phyloP scores from a whole-genome alignment of 2,888 invertebrate species.

The Archaeoteleia sp. region DNA sequence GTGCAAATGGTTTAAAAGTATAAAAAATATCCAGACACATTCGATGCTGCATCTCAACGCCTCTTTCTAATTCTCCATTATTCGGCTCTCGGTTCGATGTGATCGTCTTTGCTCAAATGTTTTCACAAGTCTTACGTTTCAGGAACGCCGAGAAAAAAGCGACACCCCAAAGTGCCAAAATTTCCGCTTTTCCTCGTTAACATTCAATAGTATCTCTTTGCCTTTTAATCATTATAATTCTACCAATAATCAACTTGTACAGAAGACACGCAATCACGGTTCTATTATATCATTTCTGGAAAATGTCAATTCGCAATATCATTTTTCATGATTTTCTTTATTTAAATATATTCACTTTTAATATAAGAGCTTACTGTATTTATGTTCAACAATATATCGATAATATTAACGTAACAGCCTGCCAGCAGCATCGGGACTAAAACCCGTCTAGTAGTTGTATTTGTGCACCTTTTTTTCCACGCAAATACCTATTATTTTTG shows the following conservation, averaged over 20 bases:
- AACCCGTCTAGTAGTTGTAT: slow-evolving; percentile 42
- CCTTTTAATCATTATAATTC: slow-evolving; percentile 48
- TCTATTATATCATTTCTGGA: slow-evolving; percentile 42
- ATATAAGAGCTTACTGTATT: slow-evolving; percentile 71
- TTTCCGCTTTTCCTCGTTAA: slow-evolving; percentile 54
- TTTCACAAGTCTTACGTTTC: slow-evolving; percentile 4
- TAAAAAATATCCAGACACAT: slow-evolving; percentile 21
- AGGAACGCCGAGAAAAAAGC: no score
- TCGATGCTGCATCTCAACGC: neutral
- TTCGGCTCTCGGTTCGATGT: slow-evolving; percentile 1
- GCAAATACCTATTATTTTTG: slow-evolving; percentile 57
- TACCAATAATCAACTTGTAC: slow-evolving; percentile 67
- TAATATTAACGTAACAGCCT: slow-evolving; percentile 74
- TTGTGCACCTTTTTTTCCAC: slow-evolving; percentile 30
- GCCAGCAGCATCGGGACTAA: slow-evolving; percentile 71
- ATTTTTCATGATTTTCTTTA: slow-evolving; percentile 51
- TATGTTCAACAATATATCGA: slow-evolving; percentile 72
- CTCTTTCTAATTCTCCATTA: slow-evolving; percentile 43
- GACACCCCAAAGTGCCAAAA: no score
- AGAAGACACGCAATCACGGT: slow-evolving; percentile 58
- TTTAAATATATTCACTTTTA: slow-evolving; percentile 59
- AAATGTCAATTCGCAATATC: slow-evolving; percentile 64
- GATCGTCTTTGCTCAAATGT: neutral
- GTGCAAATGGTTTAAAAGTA: slow-evolving; percentile 18
- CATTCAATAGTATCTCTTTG: slow-evolving; percentile 54